Evolutionary conservation across 2,113 vertebrate species (phyloP).

Genomic region (Bubalus kerabau): DNA sequence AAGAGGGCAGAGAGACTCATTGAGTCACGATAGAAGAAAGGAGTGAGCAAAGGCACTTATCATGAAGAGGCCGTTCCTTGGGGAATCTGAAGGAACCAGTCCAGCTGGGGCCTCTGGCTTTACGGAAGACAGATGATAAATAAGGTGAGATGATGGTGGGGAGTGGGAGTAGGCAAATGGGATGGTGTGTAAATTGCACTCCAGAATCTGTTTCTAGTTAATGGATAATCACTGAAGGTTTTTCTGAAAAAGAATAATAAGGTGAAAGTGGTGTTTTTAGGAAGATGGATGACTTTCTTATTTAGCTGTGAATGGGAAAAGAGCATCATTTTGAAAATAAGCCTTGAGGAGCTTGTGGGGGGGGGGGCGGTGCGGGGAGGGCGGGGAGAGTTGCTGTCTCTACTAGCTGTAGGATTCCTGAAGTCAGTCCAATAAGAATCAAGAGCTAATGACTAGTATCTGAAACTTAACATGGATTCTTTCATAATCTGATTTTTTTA

Average conservation of each 20-base stretch:
- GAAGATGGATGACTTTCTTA: conserved; percentile 2
- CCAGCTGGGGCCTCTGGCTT: neutral
- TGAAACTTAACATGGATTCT: neutral
- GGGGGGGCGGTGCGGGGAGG: neutral
- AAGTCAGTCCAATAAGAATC: neutral
- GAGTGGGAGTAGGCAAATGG: neutral
- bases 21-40: neutral
- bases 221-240: neutral
- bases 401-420: neutral
- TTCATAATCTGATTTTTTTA: neutral
- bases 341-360: neutral
- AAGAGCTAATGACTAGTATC: neutral
- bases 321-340: conserved; percentile 40
- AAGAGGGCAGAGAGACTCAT: neutral
- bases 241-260: neutral
- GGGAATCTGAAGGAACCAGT: neutral
- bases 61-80: neutral
- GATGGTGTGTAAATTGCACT: neutral
- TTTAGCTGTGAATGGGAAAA: conserved; percentile 16
- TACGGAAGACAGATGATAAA: neutral
- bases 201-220: neutral
- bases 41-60: neutral
- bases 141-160: neutral
- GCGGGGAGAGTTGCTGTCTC: neutral
- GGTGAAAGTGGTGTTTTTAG: neutral